Conservation (phyloP, 2,888 invertebrate genomes). For the Lysandra bellargus region DNA sequence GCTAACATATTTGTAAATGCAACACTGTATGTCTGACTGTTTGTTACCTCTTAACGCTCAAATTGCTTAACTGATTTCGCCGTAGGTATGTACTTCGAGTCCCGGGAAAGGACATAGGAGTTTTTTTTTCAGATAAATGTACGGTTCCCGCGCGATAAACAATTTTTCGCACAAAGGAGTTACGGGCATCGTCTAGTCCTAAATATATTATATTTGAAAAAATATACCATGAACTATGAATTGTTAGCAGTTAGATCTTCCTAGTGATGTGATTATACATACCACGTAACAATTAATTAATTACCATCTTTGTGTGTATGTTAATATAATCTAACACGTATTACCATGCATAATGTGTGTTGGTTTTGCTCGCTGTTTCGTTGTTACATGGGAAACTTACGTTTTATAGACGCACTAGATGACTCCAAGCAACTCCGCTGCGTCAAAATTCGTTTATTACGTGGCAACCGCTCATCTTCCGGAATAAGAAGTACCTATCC, state of each 20-base stretch:
- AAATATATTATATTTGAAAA: no score
- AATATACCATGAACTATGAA: background rate
- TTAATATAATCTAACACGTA: background rate
- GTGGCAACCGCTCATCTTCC: no score
- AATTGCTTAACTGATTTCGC: background rate
- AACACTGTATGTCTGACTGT: background rate
- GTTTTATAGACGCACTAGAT: background rate
- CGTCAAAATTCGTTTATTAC: no score
- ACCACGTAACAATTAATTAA: background rate
- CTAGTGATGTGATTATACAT: background rate
- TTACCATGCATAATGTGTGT: background rate
- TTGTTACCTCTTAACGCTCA: background rate
- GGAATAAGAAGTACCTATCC: no score
- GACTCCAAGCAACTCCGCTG: no score
- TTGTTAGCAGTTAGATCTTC: background rate
- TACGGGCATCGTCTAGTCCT: no score
- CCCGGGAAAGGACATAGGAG: background rate
- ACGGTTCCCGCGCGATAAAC: background rate
- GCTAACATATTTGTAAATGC: background rate
- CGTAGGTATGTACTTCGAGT: background rate
- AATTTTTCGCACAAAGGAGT: background rate
- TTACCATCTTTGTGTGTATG: slow-evolving; percentile 17
- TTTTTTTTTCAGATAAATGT: background rate
- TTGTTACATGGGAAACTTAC: background rate
- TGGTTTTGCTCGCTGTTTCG: background rate